These are phyloP conservation scores for Lymantria dispar DNA, from an alignment of 2,888 invertebrate genomes.

Conservation along the genomic window DNA sequence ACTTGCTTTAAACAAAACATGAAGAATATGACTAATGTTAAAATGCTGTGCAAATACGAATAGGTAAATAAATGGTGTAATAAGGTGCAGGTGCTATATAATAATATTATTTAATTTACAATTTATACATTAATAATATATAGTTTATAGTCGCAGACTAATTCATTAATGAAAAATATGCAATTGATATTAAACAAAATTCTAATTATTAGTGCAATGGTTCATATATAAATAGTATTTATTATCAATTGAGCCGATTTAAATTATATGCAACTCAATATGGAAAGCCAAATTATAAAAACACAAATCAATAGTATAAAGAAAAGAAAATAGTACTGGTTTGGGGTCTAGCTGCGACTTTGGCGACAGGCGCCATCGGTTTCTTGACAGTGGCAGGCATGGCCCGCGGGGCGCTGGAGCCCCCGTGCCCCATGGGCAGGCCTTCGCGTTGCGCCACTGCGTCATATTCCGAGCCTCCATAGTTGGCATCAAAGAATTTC, in stretches of 20 bases:
- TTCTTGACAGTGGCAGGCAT: conserved; percentile 65
- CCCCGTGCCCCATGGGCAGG: conserved; percentile 91
- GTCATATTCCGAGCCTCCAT: conserved; percentile 96
- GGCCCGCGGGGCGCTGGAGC: conserved; percentile 77
- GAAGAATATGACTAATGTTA: conserved; percentile 9
- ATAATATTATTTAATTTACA: conserved; percentile 12
- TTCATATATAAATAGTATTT: conserved; percentile 26
- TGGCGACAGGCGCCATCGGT: conserved; percentile 76
- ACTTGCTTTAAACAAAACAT: neutral
- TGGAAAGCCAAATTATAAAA: conserved; percentile 23
- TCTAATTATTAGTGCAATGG: conserved; percentile 43
- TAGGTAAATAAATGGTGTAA: conserved; percentile 10
- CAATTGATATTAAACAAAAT: conserved; percentile 10
- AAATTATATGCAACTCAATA: conserved; percentile 19
- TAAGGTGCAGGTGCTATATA: conserved; percentile 27
- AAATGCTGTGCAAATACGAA: conserved; percentile 36
- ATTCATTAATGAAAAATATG: neutral
- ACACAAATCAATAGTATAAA: conserved; percentile 42
- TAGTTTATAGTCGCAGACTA: conserved; percentile 4
- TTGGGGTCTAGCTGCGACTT: conserved; percentile 85
- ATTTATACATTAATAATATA: conserved; percentile 20
- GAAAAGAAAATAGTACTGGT: conserved; percentile 76
- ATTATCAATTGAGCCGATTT: conserved; percentile 8
- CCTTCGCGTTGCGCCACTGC: conserved; percentile 93
- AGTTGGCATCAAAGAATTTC: conserved; percentile 99